Conservation (phyloP, 2,113 vertebrate species). For the Leptodactylus fuscus region DNA sequence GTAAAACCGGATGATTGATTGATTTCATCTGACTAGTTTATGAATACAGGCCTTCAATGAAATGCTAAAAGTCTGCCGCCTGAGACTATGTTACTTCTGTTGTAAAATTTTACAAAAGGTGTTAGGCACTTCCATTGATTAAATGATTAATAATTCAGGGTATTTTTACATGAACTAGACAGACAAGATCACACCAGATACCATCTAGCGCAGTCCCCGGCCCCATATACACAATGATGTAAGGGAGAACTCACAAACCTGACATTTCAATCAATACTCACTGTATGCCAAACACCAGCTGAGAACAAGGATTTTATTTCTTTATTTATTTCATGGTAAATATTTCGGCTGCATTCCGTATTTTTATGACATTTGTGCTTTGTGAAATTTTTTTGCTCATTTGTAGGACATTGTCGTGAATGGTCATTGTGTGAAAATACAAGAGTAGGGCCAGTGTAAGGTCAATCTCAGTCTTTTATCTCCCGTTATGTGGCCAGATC, state of each 20-base stretch:
- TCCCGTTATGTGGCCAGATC: too few relatives aligned
- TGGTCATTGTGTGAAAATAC: not conserved
- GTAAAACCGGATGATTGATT: not conserved
- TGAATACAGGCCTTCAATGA: constrained; percentile 21
- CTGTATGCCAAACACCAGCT: not conserved
- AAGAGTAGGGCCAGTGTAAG: too few relatives aligned
- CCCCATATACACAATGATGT: constrained; percentile 44
- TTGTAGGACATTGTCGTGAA: not conserved
- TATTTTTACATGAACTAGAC: constrained; percentile 53
- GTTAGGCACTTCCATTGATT: constrained; percentile 51
- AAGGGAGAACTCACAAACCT: constrained; percentile 23
- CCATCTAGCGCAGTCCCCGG: constrained; percentile 10
- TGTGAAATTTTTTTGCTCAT: not conserved
- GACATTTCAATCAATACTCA: constrained; percentile 58
- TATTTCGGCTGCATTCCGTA: not conserved
- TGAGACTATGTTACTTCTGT: constrained; percentile 41
- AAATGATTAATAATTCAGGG: constrained; percentile 52
- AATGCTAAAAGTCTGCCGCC: constrained; percentile 21
- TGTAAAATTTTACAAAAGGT: constrained; percentile 50
- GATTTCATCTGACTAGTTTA: constrained; percentile 10
- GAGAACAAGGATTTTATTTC: constrained; percentile 28
- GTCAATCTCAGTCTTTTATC: too few relatives aligned
- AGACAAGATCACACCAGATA: constrained; percentile 55
- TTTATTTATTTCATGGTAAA: not conserved
- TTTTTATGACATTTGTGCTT: not conserved